A percentile compares a stretch with the other conserved stretches of the same genome.
Conservation (phyloP, 2,888 invertebrate genomes). For the Polylopha cassiicola region DNA sequence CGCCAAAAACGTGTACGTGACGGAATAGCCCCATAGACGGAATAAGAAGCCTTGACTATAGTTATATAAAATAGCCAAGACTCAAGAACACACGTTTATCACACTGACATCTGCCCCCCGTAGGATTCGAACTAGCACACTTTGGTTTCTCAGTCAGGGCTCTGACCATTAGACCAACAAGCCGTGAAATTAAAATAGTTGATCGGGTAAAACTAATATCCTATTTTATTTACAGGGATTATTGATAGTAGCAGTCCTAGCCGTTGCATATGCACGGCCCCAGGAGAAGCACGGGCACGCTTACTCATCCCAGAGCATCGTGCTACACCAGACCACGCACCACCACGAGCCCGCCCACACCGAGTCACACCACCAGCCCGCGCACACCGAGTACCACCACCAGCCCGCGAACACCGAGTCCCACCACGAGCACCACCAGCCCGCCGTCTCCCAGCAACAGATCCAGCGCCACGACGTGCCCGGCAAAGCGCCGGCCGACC, state of each 20-base stretch:
- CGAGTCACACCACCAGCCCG: no score
- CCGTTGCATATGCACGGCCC: constrained; percentile 24
- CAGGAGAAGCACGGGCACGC: constrained; percentile 27
- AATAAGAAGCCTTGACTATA: no score
- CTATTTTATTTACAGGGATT: constrained; percentile 21
- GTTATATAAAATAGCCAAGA: no score
- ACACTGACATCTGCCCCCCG: no score
- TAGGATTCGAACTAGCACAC: no score
- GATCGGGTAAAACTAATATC: not conserved
- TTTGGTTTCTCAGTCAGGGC: no score
- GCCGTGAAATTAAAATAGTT: constrained; percentile 13
- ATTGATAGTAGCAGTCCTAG: constrained; percentile 21
- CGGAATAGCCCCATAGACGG: no score
- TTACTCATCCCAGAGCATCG: constrained; percentile 42
- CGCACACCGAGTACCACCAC: no score
- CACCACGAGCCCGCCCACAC: constrained; percentile 26
- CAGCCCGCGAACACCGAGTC: constrained; percentile 28
- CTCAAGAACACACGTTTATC: no score
- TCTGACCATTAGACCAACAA: no score
- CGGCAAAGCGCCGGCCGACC: constrained; percentile 23
- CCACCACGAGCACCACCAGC: constrained; percentile 32
- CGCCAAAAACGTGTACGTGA: no score
- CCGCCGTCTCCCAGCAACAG: constrained; percentile 42
- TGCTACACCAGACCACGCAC: constrained; percentile 38
- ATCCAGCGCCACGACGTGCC: constrained; percentile 34